Evolutionary conservation across 2,797 vertebrate species (phyloP).

Genomic region (Sebastes steindachneri): DNA sequence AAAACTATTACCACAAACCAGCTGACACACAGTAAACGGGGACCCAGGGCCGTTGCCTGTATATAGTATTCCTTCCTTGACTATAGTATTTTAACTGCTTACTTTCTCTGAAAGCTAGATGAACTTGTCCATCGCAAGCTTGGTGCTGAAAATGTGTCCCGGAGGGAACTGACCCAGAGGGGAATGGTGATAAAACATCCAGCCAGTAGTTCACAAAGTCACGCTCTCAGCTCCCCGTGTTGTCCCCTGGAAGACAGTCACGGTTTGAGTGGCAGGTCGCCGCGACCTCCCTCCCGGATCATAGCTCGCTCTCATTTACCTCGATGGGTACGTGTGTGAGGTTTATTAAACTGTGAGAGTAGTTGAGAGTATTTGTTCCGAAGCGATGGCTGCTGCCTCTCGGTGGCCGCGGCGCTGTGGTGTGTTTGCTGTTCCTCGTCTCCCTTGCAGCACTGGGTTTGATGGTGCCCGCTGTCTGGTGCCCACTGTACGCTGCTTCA

Average conservation of each 20-base stretch:
- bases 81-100: background rate
- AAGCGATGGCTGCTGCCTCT: conserved; percentile 2
- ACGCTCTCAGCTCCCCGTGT: background rate
- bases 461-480: conserved; percentile 62
- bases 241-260: background rate
- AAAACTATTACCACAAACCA: too few species aligned
- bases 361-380: conserved; percentile 1
- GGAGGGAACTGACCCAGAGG: background rate
- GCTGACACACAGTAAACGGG: too few species aligned
- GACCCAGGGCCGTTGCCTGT: too few species aligned
- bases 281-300: background rate
- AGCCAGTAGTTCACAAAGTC: conserved; percentile 42
- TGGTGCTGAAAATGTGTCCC: background rate
- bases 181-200: background rate
- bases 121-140: background rate
- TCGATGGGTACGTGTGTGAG: background rate
- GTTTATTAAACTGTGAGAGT: conserved; percentile 13
- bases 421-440: conserved; percentile 51
- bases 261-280: conserved; percentile 12
- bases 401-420: conserved; percentile 17
- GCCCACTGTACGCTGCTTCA: conserved; percentile 56
- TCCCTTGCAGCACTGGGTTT: conserved; percentile 47
- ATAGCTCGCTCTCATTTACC: background rate
- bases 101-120: background rate
- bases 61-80: background rate